phyloP scores from a whole-genome alignment of 1,140 invertebrate genomes.

The Tetragnatha versicolor region DNA sequence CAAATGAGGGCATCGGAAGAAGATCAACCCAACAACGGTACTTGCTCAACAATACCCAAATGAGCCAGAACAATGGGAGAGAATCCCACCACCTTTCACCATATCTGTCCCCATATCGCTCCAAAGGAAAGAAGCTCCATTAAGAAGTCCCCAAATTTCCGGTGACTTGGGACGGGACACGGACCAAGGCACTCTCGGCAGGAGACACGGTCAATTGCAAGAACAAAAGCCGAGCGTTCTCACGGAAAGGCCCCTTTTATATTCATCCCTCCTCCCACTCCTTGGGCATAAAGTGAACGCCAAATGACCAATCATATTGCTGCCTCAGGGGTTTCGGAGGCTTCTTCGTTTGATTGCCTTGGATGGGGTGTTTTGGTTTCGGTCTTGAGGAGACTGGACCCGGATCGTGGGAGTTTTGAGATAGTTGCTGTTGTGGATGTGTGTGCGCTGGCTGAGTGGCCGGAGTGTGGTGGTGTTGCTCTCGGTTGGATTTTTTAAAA shows the following conservation, averaged over 20 bases:
- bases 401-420: no score
- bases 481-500: neutral
- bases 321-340: neutral
- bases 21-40: no score
- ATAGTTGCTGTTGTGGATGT: neutral
- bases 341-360: constrained; percentile 12
- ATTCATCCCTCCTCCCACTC: neutral
- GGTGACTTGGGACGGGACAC: constrained; percentile 4
- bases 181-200: neutral
- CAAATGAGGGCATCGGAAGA: no score
- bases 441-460: neutral
- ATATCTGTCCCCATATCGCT: neutral
- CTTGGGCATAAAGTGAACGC: neutral
- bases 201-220: constrained; percentile 50
- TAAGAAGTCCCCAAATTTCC: neutral
- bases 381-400: no score
- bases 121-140: neutral
- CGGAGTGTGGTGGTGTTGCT: neutral
- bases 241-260: constrained; percentile 10
- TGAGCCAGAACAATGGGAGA: no score
- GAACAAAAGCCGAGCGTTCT: constrained; percentile 45
- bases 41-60: no score
- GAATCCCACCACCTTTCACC: neutral
- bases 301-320: constrained; percentile 36
- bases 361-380: neutral